These are phyloP conservation scores for Trinorchestia longiramus DNA, from an alignment of 1,140 invertebrate species.

Conservation along the genomic window DNA sequence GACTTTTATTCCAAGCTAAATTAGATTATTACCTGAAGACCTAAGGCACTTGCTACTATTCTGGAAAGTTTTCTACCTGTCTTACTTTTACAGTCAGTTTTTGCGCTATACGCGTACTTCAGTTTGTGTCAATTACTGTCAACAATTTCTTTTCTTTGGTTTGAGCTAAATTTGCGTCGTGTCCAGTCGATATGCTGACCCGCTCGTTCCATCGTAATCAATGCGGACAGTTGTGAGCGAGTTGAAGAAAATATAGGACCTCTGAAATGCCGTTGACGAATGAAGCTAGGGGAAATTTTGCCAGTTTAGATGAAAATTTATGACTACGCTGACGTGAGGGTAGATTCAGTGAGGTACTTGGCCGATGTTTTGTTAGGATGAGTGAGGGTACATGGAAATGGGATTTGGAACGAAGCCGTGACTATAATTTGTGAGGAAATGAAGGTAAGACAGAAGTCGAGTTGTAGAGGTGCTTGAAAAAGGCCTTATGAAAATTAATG, in stretches of 20 bases:
- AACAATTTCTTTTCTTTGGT: neutral
- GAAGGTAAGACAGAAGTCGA: neutral
- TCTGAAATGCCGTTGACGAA: neutral
- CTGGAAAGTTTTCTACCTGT: neutral
- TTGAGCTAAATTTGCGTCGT: neutral
- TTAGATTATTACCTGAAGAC: neutral
- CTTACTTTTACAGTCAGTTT: neutral
- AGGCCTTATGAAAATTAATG: neutral
- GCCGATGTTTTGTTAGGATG: neutral
- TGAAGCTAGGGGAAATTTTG: neutral
- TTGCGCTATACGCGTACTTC: neutral
- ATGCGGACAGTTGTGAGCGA: neutral
- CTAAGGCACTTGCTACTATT: neutral
- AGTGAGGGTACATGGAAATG: neutral
- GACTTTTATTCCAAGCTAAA: neutral
- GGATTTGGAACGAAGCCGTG: neutral
- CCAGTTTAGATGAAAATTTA: neutral
- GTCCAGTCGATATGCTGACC: neutral
- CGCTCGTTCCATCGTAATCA: neutral
- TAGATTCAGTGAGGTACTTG: neutral
- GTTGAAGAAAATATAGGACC: neutral
- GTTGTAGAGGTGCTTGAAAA: neutral
- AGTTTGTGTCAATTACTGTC: neutral
- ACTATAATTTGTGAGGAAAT: neutral
- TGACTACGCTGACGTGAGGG: neutral